Evolutionary conservation across 2,113 vertebrate species (phyloP).

Genomic region (Benthochromis sp.): DNA sequence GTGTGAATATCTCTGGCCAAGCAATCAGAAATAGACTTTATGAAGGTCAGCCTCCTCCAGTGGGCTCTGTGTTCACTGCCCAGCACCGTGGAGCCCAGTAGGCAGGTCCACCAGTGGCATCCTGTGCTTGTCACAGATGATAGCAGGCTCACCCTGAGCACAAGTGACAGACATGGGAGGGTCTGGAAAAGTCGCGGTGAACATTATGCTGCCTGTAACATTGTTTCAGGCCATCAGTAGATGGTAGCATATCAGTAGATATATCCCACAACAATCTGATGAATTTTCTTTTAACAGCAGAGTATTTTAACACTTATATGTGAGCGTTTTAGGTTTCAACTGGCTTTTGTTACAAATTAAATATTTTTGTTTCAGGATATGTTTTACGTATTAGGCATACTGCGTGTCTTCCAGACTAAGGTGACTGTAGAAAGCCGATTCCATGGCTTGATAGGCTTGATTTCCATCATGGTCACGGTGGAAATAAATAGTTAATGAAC

Average conservation of each 20-base stretch:
- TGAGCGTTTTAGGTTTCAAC: background rate
- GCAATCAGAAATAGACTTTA: background rate
- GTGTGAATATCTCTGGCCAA: background rate
- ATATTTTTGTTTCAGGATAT: background rate
- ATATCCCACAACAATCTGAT: background rate
- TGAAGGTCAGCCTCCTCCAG: background rate
- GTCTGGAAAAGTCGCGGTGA: rapidly evolving
- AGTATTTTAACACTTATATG: background rate
- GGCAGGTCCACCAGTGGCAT: background rate
- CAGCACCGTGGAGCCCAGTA: background rate
- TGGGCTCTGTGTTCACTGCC: background rate
- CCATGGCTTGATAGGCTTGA: background rate
- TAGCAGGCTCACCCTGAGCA: background rate
- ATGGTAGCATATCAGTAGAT: background rate
- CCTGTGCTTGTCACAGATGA: background rate
- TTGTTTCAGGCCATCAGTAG: background rate
- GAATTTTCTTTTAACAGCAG: background rate
- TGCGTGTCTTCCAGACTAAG: background rate
- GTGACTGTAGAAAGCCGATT: background rate
- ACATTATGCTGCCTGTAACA: background rate
- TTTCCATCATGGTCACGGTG: background rate
- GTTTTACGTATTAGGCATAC: background rate
- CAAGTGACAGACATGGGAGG: background rate
- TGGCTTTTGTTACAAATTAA: background rate
- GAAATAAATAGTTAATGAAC: background rate